Evolutionary conservation across 2,888 invertebrate species (phyloP).

Genomic region (Lucinisca nassula): DNA sequence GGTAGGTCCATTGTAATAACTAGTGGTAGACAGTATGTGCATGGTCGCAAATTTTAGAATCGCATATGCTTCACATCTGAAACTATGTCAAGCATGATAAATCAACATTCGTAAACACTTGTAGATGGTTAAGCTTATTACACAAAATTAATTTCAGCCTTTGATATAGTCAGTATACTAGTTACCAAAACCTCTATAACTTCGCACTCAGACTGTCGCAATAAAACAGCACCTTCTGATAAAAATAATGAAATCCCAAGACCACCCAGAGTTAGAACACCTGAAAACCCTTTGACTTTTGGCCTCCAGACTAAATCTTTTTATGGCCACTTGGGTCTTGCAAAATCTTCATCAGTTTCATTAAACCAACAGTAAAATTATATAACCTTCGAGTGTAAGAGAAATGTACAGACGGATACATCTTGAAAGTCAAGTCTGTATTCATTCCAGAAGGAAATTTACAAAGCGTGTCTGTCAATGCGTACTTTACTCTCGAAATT

Average conservation of each 20-base stretch:
- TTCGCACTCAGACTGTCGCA: background rate
- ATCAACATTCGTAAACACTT: background rate
- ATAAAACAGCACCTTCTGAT: conserved; percentile 17
- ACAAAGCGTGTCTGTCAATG: conserved; percentile 52
- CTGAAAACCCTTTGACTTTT: background rate
- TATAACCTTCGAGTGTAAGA: background rate
- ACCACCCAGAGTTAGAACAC: background rate
- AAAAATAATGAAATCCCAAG: background rate
- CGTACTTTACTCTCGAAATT: conserved; percentile 62
- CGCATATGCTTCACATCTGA: background rate
- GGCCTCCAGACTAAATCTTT: background rate
- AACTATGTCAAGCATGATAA: background rate
- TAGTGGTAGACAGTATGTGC: too few relatives aligned
- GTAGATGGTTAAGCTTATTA: background rate
- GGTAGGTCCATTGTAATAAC: too few relatives aligned
- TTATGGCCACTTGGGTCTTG: background rate
- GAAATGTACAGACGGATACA: background rate
- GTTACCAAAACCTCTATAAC: background rate
- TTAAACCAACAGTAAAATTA: background rate
- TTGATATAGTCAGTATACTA: background rate
- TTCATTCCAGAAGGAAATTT: conserved; percentile 17
- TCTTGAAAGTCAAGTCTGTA: background rate
- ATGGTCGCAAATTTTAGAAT: too few relatives aligned
- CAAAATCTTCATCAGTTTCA: background rate
- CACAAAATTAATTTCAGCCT: background rate